Percentiles rank a stretch among this genome's conserved stretches.
These are phyloP conservation scores for Meloidogyne hapla DNA, from an alignment of 1,140 invertebrate species.

Conservation along the genomic window DNA sequence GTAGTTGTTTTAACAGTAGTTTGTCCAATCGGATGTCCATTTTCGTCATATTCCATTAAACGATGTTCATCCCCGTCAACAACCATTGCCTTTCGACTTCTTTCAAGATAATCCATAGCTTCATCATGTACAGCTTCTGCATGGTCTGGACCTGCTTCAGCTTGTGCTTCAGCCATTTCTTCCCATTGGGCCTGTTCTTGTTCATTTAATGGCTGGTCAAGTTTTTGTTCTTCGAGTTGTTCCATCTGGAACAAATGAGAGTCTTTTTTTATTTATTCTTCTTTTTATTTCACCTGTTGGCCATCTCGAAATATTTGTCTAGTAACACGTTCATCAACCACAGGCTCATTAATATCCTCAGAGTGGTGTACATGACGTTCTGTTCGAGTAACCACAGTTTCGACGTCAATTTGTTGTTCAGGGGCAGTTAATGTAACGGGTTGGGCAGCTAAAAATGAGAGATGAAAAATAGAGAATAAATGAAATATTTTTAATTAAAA, in stretches of 20 bases:
- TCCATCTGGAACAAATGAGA: conserved; percentile 34
- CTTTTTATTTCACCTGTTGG: conserved; percentile 20
- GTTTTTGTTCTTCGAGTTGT: conserved; percentile 47
- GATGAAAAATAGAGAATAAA: neutral
- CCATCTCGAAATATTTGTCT: conserved; percentile 56
- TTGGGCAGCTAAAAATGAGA: conserved; percentile 20
- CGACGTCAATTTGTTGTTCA: conserved; percentile 12
- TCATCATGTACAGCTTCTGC: conserved; percentile 17
- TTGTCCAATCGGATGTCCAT: conserved; percentile 16
- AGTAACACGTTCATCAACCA: conserved; percentile 59
- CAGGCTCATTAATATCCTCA: conserved; percentile 37
- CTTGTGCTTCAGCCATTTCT: conserved; percentile 26
- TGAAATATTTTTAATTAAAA: neutral
- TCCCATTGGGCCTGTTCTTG: conserved; percentile 54
- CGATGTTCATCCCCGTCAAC: conserved; percentile 32
- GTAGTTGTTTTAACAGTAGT: conserved; percentile 15
- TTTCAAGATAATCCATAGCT: conserved; percentile 36
- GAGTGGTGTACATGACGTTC: conserved; percentile 50
- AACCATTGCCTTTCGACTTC: conserved; percentile 48
- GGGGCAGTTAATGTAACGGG: neutral
- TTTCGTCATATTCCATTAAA: conserved; percentile 9
- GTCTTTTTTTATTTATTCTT: neutral
- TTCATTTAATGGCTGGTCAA: conserved; percentile 51
- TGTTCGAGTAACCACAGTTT: conserved; percentile 48
- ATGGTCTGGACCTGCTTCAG: conserved; percentile 12